phyloP scores from a whole-genome alignment of 1,140 invertebrate genomes.

The Hyles euphorbiae region DNA sequence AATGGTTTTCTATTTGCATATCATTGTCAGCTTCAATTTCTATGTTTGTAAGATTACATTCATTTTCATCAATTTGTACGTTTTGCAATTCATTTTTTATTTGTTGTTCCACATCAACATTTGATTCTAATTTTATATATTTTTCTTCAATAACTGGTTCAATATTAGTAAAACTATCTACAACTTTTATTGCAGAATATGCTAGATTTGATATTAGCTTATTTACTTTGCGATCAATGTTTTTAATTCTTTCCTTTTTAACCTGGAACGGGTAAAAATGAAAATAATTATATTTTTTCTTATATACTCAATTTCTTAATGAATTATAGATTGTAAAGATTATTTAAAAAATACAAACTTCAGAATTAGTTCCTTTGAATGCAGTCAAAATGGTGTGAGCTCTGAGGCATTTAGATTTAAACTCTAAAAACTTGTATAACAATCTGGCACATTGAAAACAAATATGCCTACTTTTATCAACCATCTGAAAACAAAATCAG shows the following conservation, averaged over 20 bases:
- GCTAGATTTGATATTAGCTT: constrained; percentile 10
- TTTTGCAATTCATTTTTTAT: background rate
- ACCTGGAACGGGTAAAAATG: constrained; percentile 9
- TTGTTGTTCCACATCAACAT: background rate
- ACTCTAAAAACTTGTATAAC: constrained; percentile 12
- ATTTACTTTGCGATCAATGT: constrained; percentile 12
- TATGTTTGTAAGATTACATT: background rate
- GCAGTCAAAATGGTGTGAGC: constrained; percentile 9
- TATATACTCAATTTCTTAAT: background rate
- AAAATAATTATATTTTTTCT: background rate
- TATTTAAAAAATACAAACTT: too few species aligned
- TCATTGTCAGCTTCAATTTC: background rate
- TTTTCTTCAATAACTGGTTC: background rate
- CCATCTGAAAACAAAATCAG: constrained; percentile 3
- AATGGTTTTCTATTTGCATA: background rate
- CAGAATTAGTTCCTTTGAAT: constrained; percentile 6
- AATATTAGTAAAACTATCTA: constrained; percentile 3
- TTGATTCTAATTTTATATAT: background rate
- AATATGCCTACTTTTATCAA: constrained; percentile 4
- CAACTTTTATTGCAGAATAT: background rate
- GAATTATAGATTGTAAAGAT: background rate
- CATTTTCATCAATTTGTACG: background rate
- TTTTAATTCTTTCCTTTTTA: constrained; percentile 9
- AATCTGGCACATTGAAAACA: constrained; percentile 17
- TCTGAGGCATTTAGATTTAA: constrained; percentile 15